Evolutionary conservation across 2,797 vertebrate genomes (phyloP).

Genomic region (Tokudaia tokunoshimensis): DNA sequence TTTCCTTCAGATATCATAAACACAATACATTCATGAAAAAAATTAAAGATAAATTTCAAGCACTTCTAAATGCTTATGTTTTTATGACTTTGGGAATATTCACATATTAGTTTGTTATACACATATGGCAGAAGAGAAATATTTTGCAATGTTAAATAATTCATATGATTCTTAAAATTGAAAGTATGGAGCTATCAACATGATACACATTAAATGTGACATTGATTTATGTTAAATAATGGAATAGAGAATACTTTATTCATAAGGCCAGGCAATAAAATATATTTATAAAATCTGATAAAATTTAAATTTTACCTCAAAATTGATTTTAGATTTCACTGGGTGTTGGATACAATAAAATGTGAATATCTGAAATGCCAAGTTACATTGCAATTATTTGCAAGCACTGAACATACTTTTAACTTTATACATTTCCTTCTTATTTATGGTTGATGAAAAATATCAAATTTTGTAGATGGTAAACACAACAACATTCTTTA

Average conservation of each 20-base stretch:
- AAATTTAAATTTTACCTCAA: neutral
- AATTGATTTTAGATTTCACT: slow-evolving; percentile 28
- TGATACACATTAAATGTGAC: neutral
- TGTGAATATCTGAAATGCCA: neutral
- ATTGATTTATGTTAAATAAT: slow-evolving; percentile 14
- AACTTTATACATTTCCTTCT: neutral
- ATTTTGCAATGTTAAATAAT: slow-evolving; percentile 29
- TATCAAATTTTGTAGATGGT: neutral
- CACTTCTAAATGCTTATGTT: slow-evolving; percentile 18
- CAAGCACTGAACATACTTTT: neutral
- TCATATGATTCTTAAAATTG: slow-evolving; percentile 24
- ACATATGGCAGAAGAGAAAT: neutral
- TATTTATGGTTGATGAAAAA: neutral
- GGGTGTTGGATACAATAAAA: neutral
- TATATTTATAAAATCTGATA: neutral
- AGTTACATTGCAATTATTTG: neutral
- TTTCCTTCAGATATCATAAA: neutral
- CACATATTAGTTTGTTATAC: slow-evolving; percentile 1
- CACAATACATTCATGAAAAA: slow-evolving; percentile 47
- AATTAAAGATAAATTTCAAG: neutral
- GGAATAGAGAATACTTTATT: slow-evolving; percentile 24
- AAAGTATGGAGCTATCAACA: neutral
- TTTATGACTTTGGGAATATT: slow-evolving; percentile 37
- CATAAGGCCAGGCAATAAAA: neutral
- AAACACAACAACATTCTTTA: neutral